phyloP scores from a whole-genome alignment of 2,797 vertebrate species.

The Hylomyscus alleni region DNA sequence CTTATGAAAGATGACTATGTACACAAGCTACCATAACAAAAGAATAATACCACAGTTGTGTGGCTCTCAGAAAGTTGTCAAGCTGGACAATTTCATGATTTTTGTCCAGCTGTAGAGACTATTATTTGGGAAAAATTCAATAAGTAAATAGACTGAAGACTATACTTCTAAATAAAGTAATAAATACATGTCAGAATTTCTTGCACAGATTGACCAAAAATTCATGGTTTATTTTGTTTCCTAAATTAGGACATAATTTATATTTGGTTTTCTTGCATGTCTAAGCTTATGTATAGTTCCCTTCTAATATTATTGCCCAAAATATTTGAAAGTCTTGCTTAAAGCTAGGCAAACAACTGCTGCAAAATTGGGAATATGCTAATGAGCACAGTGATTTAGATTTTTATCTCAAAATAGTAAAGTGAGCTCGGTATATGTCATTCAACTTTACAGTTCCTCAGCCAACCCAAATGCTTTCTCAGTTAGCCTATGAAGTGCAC shows the following conservation, averaged over 20 bases:
- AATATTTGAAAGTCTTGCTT: slow-evolving; percentile 17
- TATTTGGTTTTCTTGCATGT: slow-evolving; percentile 31
- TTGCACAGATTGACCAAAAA: slow-evolving; percentile 10
- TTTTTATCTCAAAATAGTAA: slow-evolving; percentile 10
- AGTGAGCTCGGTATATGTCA: slow-evolving; percentile 9
- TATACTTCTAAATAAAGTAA: slow-evolving; percentile 48
- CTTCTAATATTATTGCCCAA: not conserved
- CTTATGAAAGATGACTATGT: not conserved
- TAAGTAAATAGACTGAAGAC: not conserved
- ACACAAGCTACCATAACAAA: not conserved
- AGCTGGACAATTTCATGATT: slow-evolving; percentile 29
- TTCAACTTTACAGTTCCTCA: slow-evolving; percentile 31
- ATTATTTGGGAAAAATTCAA: slow-evolving; percentile 46
- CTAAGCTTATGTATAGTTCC: not conserved
- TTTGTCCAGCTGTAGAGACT: not conserved
- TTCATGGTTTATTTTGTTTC: slow-evolving; percentile 24
- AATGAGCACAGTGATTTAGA: not conserved
- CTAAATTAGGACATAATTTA: not conserved
- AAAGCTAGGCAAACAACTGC: slow-evolving; percentile 25
- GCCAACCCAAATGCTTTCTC: not conserved
- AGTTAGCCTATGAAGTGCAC: slow-evolving; percentile 16
- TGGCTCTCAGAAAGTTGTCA: not conserved
- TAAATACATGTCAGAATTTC: slow-evolving; percentile 6
- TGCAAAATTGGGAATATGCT: not conserved
- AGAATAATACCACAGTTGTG: not conserved